Evolutionary conservation across 1,140 invertebrate genomes (phyloP), one percentile per base, ranked within the genome.

Genomic region (Camponotus pennsylvanicus): DNA sequence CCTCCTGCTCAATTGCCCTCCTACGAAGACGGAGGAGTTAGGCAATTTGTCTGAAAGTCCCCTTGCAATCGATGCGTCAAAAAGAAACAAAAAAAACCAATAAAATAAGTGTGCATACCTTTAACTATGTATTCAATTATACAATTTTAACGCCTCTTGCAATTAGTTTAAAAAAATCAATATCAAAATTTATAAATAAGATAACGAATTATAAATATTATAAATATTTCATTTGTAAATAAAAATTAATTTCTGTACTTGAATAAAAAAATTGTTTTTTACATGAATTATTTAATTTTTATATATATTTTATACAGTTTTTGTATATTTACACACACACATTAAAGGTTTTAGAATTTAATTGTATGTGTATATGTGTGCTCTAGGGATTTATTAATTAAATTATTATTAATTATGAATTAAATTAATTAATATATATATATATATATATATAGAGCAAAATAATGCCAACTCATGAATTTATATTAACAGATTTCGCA

Each of bases 1-100:
- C 32, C 77, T 80, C 45, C n/a, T 34, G 34, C 52, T 70, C 77
- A 70, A 70, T 80, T 55, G 45, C 77, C 63, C 66, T 80, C 64
- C 64, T 57, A 9, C 32, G 45, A 80, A 66, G 63, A 40, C 37
- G 27, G 57, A 70, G 42, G 21, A 42, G 32, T 82, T 55, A 32
- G 18, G 32, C 66, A 52, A 70, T 82, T 71, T 82, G 64, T 86
- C 84, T 77, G 34, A 18, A 59, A 80, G 61, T 66, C 18, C 11
- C 45, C 45, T 80, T 80, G n/a, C 37, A 52, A 69, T 32, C 5
- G 40, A 49, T 37, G n/a, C 9, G 34, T 55, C 55, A 11, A 42
- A 55, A 52, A 27, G 61, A 76, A 34, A 40, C 1, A 52, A 52
- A 52, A 49, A 49, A 52, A 52, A 52, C 49, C n/a, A 82, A 67